Evolutionary conservation across 2,888 invertebrate species (phyloP).

Genomic region (Andricus curvator): DNA sequence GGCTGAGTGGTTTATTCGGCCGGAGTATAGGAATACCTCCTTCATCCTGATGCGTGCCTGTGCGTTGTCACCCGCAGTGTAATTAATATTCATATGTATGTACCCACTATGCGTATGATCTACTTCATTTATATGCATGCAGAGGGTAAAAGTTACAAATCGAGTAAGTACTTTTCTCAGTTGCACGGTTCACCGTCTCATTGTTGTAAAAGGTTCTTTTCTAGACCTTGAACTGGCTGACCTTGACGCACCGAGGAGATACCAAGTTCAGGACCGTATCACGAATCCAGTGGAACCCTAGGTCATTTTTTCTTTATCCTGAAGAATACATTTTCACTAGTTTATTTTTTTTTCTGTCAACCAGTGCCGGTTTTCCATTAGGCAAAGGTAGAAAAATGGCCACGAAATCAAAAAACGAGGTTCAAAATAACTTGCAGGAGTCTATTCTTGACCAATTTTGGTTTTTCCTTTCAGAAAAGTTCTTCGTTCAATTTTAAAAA

Average conservation of each 20-base stretch:
- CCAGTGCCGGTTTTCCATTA: too few relatives aligned
- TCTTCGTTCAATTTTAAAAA: too few relatives aligned
- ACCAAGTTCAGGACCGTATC: not conserved
- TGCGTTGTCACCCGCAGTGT: constrained; percentile 74
- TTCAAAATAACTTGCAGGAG: too few relatives aligned
- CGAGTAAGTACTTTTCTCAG: constrained; percentile 19
- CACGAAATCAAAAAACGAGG: too few relatives aligned
- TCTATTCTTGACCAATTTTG: too few relatives aligned
- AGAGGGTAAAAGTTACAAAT: constrained; percentile 25
- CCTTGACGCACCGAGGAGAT: not conserved
- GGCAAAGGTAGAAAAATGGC: too few relatives aligned
- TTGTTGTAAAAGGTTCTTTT: not conserved
- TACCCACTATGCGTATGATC: constrained; percentile 58
- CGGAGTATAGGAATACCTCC: constrained; percentile 64
- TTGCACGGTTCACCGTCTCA: constrained; percentile 35
- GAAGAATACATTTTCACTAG: too few relatives aligned
- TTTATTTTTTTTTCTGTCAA: too few relatives aligned
- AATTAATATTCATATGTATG: constrained; percentile 77
- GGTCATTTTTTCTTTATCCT: not conserved
- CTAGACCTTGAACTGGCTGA: not conserved
- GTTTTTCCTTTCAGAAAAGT: too few relatives aligned
- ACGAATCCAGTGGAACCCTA: not conserved
- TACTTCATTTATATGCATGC: constrained; percentile 31
- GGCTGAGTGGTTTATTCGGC: constrained; percentile 61
- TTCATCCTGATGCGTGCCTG: constrained; percentile 68